Evolutionary conservation across 2,888 invertebrate species (phyloP), one percentile per base, ranked within the genome.

Genomic region (Adelognathus sp.): DNA sequence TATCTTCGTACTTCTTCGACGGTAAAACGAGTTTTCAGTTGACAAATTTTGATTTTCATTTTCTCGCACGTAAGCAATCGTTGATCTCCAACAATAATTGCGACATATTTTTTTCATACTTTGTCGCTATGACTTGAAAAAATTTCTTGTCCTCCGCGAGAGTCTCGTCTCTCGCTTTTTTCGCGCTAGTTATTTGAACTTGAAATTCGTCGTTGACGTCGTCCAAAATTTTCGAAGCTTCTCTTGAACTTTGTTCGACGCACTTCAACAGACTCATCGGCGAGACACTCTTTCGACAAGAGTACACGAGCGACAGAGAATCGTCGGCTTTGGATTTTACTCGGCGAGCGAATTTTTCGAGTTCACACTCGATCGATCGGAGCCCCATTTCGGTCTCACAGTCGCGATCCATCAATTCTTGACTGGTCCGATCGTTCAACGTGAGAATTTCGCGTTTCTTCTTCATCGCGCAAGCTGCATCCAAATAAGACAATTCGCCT

Each of bases 1-100:
- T 94, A 85, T 94, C 94, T 21, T 94, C 94, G 44, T 95, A 79
- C 61, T 95, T 86, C 39, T 86, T 86, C 21, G 86, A 88, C 58
- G 88, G 89, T 89, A 64, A 85, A 83, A 81, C 44, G 21, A 54
- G n/a, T 3, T 29, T 41, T n/a, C n/a, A n/a, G n/a, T n/a, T n/a
- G n/a, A n/a, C n/a, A n/a, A n/a, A 36, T 27, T 56, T n/a, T 24
- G 14, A 21, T 24, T 44, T 77, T 21, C 14, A 41, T 70, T 52
- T 46, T 67, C 14, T 63, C 58, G 36, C 39, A 67, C 4, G n/a
- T 11, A 86, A 82, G 24, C 85, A 86, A 11, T 79, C 50, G 4
- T 80, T 60, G 4, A 86, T 46, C 9, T 81, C 77, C 6, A 46
- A 3, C 2, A 69, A 21, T 0, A 85, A 67, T 3, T 46, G 29